Base-by-base conservation (phyloP, 2,888 invertebrate species). In the Spicauda simplicius region DNA sequence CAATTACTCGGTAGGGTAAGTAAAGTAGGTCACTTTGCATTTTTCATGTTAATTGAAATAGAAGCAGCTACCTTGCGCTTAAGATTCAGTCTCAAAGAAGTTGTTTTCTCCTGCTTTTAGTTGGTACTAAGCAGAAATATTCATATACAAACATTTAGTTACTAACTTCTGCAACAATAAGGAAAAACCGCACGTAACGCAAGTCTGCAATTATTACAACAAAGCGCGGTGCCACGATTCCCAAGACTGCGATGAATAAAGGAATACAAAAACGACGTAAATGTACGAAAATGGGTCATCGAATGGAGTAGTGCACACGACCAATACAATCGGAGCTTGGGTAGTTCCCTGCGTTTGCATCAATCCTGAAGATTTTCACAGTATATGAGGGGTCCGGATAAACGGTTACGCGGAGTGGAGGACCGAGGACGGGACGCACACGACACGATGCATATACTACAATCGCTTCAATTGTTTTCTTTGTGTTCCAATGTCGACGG, bases 221-320 rank as follows among this genome's bases (percentile, higher is more conserved):
- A 83, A 80, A 82, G 81, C 50, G 73, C 68, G 70, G 65, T 74
- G 76, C 74, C 72, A 71, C 75, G 75, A 70, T 74, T 75, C 72
- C 78, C 77, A 64, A 78, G 83, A 83, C 79, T 84, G 78, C 72
- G 78, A 77, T 76, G 76, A 76, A 79, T 77, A 76, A 80, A 80
- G 79, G 75, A 76, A 79, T 80, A 81, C 81, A 81, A 85, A 86
- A 82, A 77, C 77, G 73, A 76, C 75, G 75, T 76, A 80, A 79
- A 79, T 80, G 77, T 79, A 80, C 79, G 80, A 84, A 87, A 87
- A 85, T 85, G 77, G 86, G 86, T 85, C 85, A 85, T 84, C 83
- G 83, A 82, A 82, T 80, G 80, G 80, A 80, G 81, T 80, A 77
- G 77, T 74, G 74, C 74, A 73, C 70, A 71, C 73, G 76, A 72